phyloP scores from a whole-genome alignment of 2,888 invertebrate genomes.

The Drosophila mayaguana region DNA sequence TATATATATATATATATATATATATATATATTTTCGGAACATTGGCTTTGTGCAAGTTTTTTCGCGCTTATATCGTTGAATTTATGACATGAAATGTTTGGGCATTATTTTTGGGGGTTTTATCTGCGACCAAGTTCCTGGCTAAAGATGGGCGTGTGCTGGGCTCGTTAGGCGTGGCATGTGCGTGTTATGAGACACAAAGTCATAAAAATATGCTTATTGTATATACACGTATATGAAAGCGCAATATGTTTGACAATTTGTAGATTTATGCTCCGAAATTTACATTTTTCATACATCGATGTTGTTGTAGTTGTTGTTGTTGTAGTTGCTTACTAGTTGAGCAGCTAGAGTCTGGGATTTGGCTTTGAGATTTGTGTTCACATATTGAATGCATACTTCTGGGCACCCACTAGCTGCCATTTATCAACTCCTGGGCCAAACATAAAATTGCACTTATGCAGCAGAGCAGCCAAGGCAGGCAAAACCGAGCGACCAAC shows the following conservation, averaged over 20 bases:
- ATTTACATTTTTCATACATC: slow-evolving; percentile 63
- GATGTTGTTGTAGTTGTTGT: slow-evolving; percentile 24
- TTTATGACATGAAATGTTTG: slow-evolving; percentile 76
- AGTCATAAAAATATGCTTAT: slow-evolving; percentile 42
- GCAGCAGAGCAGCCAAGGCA: slow-evolving; percentile 38
- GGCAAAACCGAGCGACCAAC: slow-evolving; percentile 23
- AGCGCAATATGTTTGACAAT: slow-evolving; percentile 58
- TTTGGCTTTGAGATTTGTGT: slow-evolving; percentile 56
- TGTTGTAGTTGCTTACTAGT: slow-evolving; percentile 30
- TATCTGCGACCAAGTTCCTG: slow-evolving; percentile 54
- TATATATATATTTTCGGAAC: no score
- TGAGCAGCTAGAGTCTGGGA: slow-evolving; percentile 22
- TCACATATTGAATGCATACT: slow-evolving; percentile 38
- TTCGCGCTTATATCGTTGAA: slow-evolving; percentile 74
- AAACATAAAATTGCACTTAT: slow-evolving; percentile 78
- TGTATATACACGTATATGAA: slow-evolving; percentile 20
- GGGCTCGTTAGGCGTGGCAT: slow-evolving; percentile 62
- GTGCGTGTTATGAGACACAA: slow-evolving; percentile 42
- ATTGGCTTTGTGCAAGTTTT: slow-evolving; percentile 52
- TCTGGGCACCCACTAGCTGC: slow-evolving; percentile 11
- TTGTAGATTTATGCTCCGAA: slow-evolving; percentile 72
- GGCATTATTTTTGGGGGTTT: slow-evolving; percentile 65
- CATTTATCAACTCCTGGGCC: slow-evolving; percentile 73
- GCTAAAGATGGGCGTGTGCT: slow-evolving; percentile 57
- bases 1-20: no score